phyloP scores from a whole-genome alignment of 2,113 vertebrate species.

The Chroicocephalus ridibundus region DNA sequence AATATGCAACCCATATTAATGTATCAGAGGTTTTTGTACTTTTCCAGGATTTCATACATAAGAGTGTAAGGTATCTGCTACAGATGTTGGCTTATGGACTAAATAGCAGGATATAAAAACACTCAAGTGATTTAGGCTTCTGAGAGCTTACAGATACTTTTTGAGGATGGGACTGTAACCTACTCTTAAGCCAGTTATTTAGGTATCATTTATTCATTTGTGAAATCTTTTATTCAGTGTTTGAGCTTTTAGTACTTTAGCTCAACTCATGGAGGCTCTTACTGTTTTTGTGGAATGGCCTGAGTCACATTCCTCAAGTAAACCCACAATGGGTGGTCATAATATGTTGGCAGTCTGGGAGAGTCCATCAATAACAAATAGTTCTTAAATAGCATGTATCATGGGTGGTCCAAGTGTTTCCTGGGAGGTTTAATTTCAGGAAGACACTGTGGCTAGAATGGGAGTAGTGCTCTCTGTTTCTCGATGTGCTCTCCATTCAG shows the following conservation, averaged over 20 bases:
- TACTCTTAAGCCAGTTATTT: not conserved
- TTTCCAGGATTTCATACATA: not conserved
- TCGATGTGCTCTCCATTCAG: not conserved
- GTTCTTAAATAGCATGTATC: not conserved
- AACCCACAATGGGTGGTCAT: not conserved
- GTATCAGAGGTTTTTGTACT: not conserved
- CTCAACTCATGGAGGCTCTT: not conserved
- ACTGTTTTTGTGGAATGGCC: not conserved
- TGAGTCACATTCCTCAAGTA: not conserved
- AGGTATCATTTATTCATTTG: not conserved
- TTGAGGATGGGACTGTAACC: not conserved
- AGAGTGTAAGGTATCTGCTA: not conserved
- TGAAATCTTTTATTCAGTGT: not conserved
- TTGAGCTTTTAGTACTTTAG: not conserved
- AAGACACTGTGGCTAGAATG: not conserved
- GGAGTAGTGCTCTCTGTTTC: not conserved
- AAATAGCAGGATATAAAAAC: not conserved
- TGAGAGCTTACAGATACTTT: not conserved
- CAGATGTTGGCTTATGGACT: not conserved
- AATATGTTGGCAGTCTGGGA: not conserved
- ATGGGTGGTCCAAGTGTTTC: not conserved
- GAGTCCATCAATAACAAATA: not conserved
- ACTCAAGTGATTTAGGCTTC: not conserved
- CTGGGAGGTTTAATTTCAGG: not conserved
- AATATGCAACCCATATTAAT: not conserved